Evolutionary conservation across 2,113 vertebrate species (phyloP).

Genomic region (Capricornis sumatraensis): DNA sequence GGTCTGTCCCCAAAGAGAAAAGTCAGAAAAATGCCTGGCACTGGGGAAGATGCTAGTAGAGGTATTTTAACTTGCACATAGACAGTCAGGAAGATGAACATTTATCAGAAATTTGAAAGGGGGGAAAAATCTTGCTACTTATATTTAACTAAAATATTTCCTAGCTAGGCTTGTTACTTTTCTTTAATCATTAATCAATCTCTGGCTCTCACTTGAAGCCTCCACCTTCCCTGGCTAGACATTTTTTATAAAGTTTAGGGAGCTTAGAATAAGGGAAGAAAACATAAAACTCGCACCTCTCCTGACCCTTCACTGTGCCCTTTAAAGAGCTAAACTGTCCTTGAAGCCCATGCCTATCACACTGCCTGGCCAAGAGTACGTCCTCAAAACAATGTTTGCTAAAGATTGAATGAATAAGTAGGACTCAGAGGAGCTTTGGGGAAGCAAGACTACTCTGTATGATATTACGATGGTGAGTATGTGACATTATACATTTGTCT

Average conservation of each 20-base stretch:
- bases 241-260: not conserved
- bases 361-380: fast-evolving
- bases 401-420: not conserved
- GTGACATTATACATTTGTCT: fast-evolving
- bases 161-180: not conserved
- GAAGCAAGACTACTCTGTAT: not conserved
- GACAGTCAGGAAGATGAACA: not conserved
- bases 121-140: not conserved
- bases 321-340: not conserved
- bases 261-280: not conserved
- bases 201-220: not conserved
- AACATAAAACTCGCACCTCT: fast-evolving
- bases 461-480: fast-evolving
- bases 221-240: not conserved
- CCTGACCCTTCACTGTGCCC: not conserved
- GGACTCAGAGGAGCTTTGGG: too few species aligned
- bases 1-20: not conserved
- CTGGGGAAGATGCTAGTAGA: too few species aligned
- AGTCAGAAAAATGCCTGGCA: not conserved
- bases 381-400: not conserved
- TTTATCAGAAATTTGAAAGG: not conserved
- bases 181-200: not conserved
- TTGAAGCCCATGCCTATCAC: too few species aligned
- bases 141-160: not conserved
- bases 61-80: not conserved